Base-by-base conservation (phyloP, 2,797 vertebrate species). In the Tinamus major region DNA sequence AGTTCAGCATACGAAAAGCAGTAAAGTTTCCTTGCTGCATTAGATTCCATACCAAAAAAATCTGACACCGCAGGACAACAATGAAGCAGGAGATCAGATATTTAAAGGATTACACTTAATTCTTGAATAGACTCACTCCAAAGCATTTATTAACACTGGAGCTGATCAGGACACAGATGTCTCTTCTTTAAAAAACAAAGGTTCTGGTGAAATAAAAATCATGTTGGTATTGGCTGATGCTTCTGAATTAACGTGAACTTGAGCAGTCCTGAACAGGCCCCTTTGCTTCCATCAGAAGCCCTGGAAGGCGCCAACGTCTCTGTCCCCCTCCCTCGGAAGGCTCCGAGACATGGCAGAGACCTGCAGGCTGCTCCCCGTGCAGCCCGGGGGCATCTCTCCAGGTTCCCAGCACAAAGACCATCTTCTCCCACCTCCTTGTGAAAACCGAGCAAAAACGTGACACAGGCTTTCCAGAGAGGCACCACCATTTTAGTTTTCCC, bases 331-430 rank as follows among this genome's bases (percentile, higher is more conserved):
- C 31, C 44, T 23, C 3, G 14, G n/a, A 78, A 68, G 35, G 10
- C 42, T 11, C 13, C 13, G 14, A 6, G 18, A 31, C 24, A 21
- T 23, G 14, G 48, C 17, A 77, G 13, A 55, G 53, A 46, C 17
- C 6, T 7, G 7, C 16, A 17, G 6, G 24, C 65, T 35, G 19
- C 41, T 23, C 9, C 27, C 13, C 15, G 1, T 49, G 46, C 49
- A 88, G 49, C n/a, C 72, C 31, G 6, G 16, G 8, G 68, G 42
- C 29, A 6, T 6, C 55, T 5, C 16, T n/a, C 39, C 24, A 29
- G 46, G 21, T 29, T 74, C 14, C 64, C 4, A 6, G 31, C 8
- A 0, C 0, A 39, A 58, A 51, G 6, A 21, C 0, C 49, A 12
- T 53, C 44, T 70, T 83, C 64, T 35, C n/a, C 17, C 27, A 4